Evolutionary conservation across 1,140 invertebrate species (phyloP), one percentile per base, ranked within the genome.

Genomic region (Dysdera silvatica): DNA sequence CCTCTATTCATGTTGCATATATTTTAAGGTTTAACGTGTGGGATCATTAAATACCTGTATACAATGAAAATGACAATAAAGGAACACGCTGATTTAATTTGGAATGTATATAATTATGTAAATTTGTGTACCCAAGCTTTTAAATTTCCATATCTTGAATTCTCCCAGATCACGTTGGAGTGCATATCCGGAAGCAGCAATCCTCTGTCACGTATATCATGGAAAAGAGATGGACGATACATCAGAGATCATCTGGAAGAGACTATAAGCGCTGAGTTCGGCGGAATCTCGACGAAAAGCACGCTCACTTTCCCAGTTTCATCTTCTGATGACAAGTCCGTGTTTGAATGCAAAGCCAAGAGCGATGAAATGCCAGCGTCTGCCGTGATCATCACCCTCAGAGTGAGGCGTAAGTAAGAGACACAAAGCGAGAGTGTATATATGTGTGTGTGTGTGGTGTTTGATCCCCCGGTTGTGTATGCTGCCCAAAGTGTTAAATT

Each of bases 111-210:
- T 24, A 23, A 47, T 7, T 23, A 47, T 2, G 23, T 23, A 47
- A 47, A 10, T 3, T 20, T 23, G 14, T 5, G 4, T 8, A 47
- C 28, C 14, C 5, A 28, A 26, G 31, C 24, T 23, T 14, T n/a
- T 20, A 45, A 45, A 2, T 2, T 24, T 33, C 0, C 3, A 0
- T 26, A 12, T 56, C 1, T 24, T 35, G 3, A 2, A 18, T 49
- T 2, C 35, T 59, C 20, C 4, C 28, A 63, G 61, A 45, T 63
- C 18, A 49, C 53, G 3, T 14, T 63, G 45, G 28, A 43, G 4
- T 41, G 92, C 77, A 84, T 83, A 32, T 89, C 91, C 1, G 87
- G 87, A 40, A 89, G 89, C 35, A 94, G 91, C 74, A 95, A 96
- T 79, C 95, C 95, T 10, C 84, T 89, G 2, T 89, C 93, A 1